phyloP scores from a whole-genome alignment of 2,797 vertebrate genomes.

The Psittacula echo region DNA sequence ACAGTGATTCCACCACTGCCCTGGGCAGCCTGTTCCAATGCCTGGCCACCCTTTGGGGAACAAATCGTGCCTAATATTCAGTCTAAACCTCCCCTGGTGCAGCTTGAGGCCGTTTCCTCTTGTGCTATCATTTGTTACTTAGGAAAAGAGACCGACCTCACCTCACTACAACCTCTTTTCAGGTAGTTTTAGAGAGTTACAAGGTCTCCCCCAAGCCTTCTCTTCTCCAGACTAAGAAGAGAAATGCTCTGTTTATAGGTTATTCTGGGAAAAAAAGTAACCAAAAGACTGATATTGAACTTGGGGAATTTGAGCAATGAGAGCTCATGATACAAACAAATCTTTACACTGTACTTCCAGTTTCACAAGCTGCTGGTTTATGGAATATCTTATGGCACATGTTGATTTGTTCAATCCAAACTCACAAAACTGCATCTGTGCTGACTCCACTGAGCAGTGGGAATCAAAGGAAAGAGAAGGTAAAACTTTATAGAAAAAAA shows the following conservation, averaged over 20 bases:
- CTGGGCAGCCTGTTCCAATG: not conserved
- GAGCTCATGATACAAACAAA: not conserved
- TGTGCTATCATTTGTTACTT: not conserved
- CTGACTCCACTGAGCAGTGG: not conserved
- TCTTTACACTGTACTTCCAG: not conserved
- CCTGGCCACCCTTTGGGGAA: not conserved
- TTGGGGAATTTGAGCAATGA: not conserved
- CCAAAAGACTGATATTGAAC: not conserved
- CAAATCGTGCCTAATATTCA: not conserved
- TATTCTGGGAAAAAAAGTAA: not conserved
- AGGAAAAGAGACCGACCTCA: not conserved
- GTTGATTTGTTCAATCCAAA: not conserved
- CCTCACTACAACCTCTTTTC: not conserved
- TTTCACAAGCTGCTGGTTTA: not conserved
- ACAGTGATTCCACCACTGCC: not conserved
- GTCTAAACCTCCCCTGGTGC: not conserved
- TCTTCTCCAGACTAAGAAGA: not conserved
- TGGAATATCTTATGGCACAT: not conserved
- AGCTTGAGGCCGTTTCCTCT: not conserved
- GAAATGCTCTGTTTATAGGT: not conserved
- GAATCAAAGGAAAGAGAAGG: not conserved
- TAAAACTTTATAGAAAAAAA: not conserved
- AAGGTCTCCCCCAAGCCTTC: not conserved
- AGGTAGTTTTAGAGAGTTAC: not conserved
- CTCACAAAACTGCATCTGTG: not conserved